Percentiles rank a stretch among this genome's conserved stretches.
Evolutionary conservation across 2,888 invertebrate genomes (phyloP).

Genomic region (Chrysotoxum bicinctum): DNA sequence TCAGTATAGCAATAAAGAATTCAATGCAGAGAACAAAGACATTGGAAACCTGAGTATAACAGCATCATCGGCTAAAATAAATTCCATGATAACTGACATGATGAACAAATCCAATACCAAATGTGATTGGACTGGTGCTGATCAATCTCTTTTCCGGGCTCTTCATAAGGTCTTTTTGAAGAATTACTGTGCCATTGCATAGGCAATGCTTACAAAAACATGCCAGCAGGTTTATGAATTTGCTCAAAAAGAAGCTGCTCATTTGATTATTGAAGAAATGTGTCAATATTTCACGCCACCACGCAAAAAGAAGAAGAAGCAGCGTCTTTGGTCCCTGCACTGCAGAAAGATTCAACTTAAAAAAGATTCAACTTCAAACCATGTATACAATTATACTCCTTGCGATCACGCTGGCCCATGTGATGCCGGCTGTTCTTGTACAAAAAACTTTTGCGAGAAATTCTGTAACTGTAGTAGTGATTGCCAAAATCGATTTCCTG

Average conservation of each 20-base stretch:
- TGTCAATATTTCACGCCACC: slow-evolving; percentile 91
- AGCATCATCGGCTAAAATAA: slow-evolving; percentile 79
- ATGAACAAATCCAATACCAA: slow-evolving; percentile 80
- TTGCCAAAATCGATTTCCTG: slow-evolving; percentile 98
- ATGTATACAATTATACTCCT: slow-evolving; percentile 95
- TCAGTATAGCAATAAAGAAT: slow-evolving; percentile 85
- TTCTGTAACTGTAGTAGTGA: slow-evolving; percentile 98
- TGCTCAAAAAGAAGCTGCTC: slow-evolving; percentile 90
- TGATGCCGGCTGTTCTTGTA: slow-evolving; percentile 94
- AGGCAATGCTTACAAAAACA: slow-evolving; percentile 95
- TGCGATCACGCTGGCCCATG: slow-evolving; percentile 98
- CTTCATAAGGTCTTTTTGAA: slow-evolving; percentile 94
- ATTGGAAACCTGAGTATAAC: slow-evolving; percentile 78
- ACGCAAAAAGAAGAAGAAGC: slow-evolving; percentile 97
- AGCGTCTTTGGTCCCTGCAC: slow-evolving; percentile 96
- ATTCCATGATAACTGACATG: slow-evolving; percentile 81
- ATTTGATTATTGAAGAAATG: slow-evolving; percentile 88
- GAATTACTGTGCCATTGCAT: slow-evolving; percentile 97
- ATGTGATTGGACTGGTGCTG: slow-evolving; percentile 95
- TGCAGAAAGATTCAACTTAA: slow-evolving; percentile 97
- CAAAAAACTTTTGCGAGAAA: slow-evolving; percentile 99
- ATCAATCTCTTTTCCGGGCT: slow-evolving; percentile 95
- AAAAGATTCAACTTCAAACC: slow-evolving; percentile 91
- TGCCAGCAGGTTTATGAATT: slow-evolving; percentile 96
- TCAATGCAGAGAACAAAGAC: slow-evolving; percentile 79